Conservation (phyloP, 37 sponge, comb jelly and placozoan genomes). For the Ephydatia muelleri region DNA sequence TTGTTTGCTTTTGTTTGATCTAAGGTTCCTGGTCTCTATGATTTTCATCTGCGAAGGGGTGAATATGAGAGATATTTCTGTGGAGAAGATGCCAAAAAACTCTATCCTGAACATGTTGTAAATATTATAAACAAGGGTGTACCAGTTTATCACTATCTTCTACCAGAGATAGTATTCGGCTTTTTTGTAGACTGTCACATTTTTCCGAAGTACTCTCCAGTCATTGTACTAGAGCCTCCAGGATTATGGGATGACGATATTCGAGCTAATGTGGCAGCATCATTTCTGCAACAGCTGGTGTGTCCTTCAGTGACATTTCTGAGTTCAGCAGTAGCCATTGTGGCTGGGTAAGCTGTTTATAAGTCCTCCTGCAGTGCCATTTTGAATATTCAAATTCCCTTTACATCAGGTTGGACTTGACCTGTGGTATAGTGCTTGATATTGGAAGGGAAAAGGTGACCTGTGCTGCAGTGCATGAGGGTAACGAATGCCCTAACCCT, state of each 20-base stretch:
- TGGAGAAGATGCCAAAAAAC: constrained; percentile 28
- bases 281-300: not conserved
- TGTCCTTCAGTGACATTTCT: constrained; percentile 4
- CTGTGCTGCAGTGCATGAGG: constrained; percentile 9
- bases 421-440: constrained; percentile 20
- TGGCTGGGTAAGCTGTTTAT: constrained; percentile 18
- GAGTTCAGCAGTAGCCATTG: constrained; percentile 25
- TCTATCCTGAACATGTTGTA: not conserved
- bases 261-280: not conserved
- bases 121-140: constrained; percentile 6
- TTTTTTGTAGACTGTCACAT: constrained; percentile 6
- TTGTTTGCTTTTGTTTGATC: no score
- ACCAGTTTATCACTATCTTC: not conserved
- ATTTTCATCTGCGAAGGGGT: constrained; percentile 30
- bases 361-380: no score
- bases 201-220: constrained; percentile 5
- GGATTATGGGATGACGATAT: constrained; percentile 16
- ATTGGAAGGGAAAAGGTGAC: constrained; percentile 20
- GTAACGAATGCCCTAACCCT: not conserved
- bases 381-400: not conserved
- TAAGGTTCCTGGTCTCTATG: constrained; percentile 42
- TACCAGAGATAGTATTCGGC: constrained; percentile 17
- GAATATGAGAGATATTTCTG: constrained; percentile 21
- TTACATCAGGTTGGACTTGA: constrained; percentile 1
- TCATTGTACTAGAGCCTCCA: constrained; percentile 19